phyloP scores from a whole-genome alignment of 2,888 invertebrate species.

The Selenia dentaria region DNA sequence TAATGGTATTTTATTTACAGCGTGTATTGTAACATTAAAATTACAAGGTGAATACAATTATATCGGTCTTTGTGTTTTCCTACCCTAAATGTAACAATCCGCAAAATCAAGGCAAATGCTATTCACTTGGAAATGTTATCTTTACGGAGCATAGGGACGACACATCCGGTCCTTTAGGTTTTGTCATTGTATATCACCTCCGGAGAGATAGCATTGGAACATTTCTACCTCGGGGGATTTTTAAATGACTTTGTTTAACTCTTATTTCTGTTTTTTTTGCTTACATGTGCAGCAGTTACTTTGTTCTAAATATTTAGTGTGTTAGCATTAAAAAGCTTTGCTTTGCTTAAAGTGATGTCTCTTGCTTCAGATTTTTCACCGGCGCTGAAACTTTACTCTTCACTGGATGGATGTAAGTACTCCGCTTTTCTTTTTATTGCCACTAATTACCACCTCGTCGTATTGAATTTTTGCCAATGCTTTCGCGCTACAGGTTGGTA shows the following conservation, averaged over 20 bases:
- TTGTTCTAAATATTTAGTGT: background rate
- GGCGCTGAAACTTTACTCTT: constrained; percentile 37
- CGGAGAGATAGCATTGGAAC: constrained; percentile 29
- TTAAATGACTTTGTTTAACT: background rate
- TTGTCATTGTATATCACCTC: constrained; percentile 30
- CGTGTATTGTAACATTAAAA: background rate
- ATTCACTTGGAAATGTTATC: constrained; percentile 44
- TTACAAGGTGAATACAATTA: constrained; percentile 13
- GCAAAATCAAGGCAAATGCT: constrained; percentile 33
- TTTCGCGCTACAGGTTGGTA: no score
- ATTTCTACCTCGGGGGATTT: constrained; percentile 8
- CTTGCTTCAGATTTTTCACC: constrained; percentile 45
- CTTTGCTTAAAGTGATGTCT: constrained; percentile 18
- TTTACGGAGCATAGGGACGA: constrained; percentile 43
- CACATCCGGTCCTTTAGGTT: constrained; percentile 48
- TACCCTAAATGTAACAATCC: constrained; percentile 27
- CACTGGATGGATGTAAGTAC: constrained; percentile 51
- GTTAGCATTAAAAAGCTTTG: constrained; percentile 4
- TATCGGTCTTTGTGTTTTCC: constrained; percentile 7
- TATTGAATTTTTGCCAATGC: no score
- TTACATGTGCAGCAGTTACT: background rate
- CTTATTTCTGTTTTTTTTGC: constrained; percentile 10
- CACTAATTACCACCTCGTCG: no score
- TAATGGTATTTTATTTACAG: no score
- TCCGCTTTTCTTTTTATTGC: constrained; percentile 4